Percentiles rank a stretch among this genome's conserved stretches.
These are phyloP conservation scores for Synaphobranchus kaupii DNA, from an alignment of 2,797 vertebrate genomes.

Conservation along the genomic window DNA sequence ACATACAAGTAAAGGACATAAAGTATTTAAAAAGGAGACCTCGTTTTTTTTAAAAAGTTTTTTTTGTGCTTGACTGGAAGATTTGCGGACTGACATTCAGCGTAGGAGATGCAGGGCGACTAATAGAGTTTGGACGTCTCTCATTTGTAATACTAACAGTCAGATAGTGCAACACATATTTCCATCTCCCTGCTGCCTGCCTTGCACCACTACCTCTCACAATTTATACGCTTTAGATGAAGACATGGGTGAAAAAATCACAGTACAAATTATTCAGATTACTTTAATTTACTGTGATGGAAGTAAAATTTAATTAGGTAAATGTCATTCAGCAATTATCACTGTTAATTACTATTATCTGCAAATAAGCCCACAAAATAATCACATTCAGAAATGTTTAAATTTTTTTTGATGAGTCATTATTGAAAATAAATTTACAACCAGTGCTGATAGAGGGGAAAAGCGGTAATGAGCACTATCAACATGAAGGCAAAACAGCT, in stretches of 20 bases:
- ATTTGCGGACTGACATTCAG: background rate
- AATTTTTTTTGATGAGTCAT: background rate
- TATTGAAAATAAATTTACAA: background rate
- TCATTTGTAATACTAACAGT: background rate
- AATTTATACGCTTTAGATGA: background rate
- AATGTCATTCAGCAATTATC: background rate
- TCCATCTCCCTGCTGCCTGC: background rate
- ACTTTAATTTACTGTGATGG: background rate
- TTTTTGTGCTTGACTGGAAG: background rate
- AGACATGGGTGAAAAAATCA: background rate
- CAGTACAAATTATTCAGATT: background rate
- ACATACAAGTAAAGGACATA: background rate
- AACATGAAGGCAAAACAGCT: background rate
- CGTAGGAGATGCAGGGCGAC: background rate
- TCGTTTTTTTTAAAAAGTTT: slow-evolving; percentile 13
- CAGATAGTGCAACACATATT: background rate
- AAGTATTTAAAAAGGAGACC: slow-evolving; percentile 4
- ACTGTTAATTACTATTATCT: background rate
- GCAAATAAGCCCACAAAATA: background rate
- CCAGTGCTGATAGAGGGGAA: background rate
- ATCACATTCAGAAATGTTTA: background rate
- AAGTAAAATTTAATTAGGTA: background rate
- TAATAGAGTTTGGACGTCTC: background rate
- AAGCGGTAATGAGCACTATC: background rate
- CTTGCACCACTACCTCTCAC: background rate